Conservation (phyloP, 2,113 vertebrate species). For the Mastomys natalensis region DNA sequence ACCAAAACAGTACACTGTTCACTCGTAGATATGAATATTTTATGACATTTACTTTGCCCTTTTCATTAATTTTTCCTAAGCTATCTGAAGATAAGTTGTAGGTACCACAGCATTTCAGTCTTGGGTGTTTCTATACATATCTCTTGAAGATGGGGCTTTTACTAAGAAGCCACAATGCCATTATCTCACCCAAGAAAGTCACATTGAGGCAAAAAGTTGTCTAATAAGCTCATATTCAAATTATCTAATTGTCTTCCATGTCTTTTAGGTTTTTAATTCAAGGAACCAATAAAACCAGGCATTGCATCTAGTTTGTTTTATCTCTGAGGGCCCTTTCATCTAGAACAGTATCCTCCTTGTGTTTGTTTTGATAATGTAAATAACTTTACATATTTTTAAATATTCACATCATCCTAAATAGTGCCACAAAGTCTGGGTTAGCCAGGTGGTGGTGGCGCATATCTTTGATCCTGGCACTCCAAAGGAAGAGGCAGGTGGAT, state of each 20-base stretch:
- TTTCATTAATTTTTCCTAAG: neutral
- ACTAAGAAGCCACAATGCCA: neutral
- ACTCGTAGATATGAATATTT: conserved; percentile 17
- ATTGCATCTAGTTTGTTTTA: neutral
- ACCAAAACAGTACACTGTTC: neutral
- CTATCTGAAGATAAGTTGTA: neutral
- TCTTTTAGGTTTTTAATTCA: neutral
- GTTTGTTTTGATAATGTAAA: neutral
- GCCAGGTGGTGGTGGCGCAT: no score
- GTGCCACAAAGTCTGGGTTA: neutral
- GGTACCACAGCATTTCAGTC: neutral
- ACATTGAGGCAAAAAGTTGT: neutral
- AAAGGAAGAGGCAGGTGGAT: no score
- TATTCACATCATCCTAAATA: neutral
- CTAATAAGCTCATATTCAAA: neutral
- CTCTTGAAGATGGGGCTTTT: neutral
- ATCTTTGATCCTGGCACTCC: no score
- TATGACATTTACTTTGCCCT: neutral
- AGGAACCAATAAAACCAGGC: neutral
- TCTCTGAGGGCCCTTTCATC: neutral
- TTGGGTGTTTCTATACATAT: neutral
- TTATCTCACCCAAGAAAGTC: conserved; percentile 5
- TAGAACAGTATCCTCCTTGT: neutral
- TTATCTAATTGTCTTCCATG: neutral
- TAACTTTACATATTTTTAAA: conserved; percentile 56